Base-by-base conservation (phyloP, 2,888 invertebrate genomes). In the Branchellion lobata region DNA sequence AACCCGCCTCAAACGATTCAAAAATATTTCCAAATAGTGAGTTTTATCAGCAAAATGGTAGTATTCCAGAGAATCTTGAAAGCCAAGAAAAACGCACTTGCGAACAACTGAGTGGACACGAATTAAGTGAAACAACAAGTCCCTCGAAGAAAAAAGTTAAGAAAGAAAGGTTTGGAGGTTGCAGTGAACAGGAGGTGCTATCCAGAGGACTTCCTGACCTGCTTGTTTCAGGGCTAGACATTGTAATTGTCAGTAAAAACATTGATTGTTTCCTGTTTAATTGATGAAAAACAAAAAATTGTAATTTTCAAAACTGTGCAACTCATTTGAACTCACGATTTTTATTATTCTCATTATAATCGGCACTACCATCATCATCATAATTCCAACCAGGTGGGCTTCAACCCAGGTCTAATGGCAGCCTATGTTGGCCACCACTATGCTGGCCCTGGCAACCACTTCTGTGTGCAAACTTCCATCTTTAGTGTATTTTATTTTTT, bases 361-460 rank as follows among this genome's bases (percentile, higher is more conserved):
- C n/a, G n/a, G n/a, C n/a, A n/a, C n/a, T n/a, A n/a, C n/a, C n/a
- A n/a, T n/a, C n/a, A n/a, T n/a, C n/a, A n/a, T n/a, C n/a, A n/a
- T n/a, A n/a, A n/a, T n/a, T n/a, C n/a, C 21, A 3, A n/a, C 31
- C n/a, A 97, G 96, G 94, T 98, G 90, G 97, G 97, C 84, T 96
- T 97, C 85, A 98, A 98, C 90, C 97, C 97, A 18, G 96, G 97
- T 1, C 90, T 96, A 85, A 95, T 95, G 89, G 96, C 97, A 83
- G 97, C 97, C 83, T 96, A 95, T 90, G 95, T 96, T 88, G 96
- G 96, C 1, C 97, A 97, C 89, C 96, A 98, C 89, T 98, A 98
- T 90, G 96, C 97, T 78, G 97, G 97, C 77, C 96, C 96, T 71
- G 97, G 97, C 71, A 98, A 98, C 90, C 98, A 98, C 90, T 97